These are phyloP conservation scores for Merops nubicus DNA, from an alignment of 2,113 vertebrate species.

Conservation along the genomic window DNA sequence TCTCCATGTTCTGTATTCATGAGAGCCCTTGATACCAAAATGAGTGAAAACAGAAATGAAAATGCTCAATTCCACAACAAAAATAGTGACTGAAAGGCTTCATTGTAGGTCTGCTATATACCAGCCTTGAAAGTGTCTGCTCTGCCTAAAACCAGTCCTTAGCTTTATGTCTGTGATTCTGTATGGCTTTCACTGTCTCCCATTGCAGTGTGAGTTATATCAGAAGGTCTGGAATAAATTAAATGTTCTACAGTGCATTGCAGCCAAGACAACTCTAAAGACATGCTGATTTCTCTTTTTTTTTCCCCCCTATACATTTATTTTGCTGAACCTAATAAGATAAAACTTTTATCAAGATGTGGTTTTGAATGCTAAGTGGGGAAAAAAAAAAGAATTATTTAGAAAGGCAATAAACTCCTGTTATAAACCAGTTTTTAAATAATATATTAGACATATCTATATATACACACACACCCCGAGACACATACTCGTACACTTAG, in stretches of 20 bases:
- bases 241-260: conserved; percentile 21
- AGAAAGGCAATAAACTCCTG: not conserved
- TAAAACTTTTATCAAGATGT: not conserved
- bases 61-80: not conserved
- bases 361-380: not conserved
- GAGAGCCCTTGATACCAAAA: not conserved
- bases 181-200: not conserved
- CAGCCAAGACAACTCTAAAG: conserved; percentile 18
- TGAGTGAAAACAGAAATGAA: not conserved
- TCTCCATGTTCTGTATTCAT: not conserved
- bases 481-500: not conserved
- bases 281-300: not conserved
- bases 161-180: not conserved
- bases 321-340: not conserved
- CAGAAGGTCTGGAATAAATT: conserved; percentile 61
- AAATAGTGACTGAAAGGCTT: not conserved
- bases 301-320: not conserved
- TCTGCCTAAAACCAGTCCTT: not conserved
- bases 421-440: conserved; percentile 1
- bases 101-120: not conserved
- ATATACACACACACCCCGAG: not conserved
- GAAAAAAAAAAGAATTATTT: not conserved
- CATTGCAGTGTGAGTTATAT: conserved; percentile 19
- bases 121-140: not conserved
- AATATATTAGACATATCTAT: not conserved